Evolutionary conservation across 2,888 invertebrate genomes (phyloP), one percentile per base, ranked within the genome.

Genomic region (Trypoxylon attenuatum): DNA sequence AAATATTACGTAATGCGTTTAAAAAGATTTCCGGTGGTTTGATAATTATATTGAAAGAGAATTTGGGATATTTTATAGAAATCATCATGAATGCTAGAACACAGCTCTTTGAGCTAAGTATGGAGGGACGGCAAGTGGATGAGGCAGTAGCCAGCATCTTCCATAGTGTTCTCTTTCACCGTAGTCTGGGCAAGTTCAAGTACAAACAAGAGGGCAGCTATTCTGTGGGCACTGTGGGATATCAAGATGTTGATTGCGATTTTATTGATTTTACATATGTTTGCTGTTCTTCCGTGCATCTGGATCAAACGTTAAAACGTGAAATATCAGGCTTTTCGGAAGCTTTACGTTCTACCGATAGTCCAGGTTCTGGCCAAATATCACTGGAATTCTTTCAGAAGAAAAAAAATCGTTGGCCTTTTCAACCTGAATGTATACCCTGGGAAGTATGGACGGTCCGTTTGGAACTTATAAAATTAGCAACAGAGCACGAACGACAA

Each of bases 391-490:
- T 98, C 89, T 98, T 95, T 88, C 96, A 97, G 87, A 94, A 93
- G 87, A 95, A 96, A 78, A 94, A 94, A 80, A 93, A 92, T 54
- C 92, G 95, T 53, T 98, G 98, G 97, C 87, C 86, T 1, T 96
- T 98, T 86, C 92, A 93, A 72, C 92, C 94, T 5, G 98, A 98
- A 84, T 94, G 94, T 84, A 95, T 96, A 82, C 97, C 98, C 0
- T 99, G 99, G 99, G 99, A 99, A 87, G 96, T 98, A 56, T 99
- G 99, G 99, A 98, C 97, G 27, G 91, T 99, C 4, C 93, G 95
- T 79, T 90, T 99, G 73, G 96, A 98, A 85, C 90, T 98, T 33
- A 93, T 96, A 21, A 93, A 94, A 78, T 89, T 97, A 51, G 92
- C 93, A 66, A 94, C 92, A 85, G 97, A 97, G 84, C 94, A 94